Percentiles rank a stretch among this genome's conserved stretches.
Evolutionary conservation across 2,888 invertebrate species (phyloP).

Genomic region (Rhodophaea formosa): DNA sequence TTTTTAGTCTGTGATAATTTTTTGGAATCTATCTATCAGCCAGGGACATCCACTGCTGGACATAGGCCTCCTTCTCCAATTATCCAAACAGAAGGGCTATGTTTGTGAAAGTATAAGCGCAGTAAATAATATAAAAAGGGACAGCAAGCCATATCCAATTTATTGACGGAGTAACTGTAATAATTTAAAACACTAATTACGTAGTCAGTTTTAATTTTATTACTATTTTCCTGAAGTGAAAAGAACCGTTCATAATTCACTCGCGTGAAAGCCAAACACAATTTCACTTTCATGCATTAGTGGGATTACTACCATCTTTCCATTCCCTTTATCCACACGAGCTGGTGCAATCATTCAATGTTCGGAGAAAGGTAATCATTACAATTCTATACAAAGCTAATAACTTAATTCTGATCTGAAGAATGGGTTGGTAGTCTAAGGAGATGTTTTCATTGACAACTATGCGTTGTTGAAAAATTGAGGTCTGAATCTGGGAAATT

Average conservation of each 20-base stretch:
- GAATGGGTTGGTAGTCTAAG: constrained; percentile 31
- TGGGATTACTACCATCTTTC: constrained; percentile 3
- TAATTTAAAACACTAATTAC: too few species aligned
- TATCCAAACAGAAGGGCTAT: too few species aligned
- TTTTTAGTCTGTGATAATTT: too few species aligned
- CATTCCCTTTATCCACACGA: constrained; percentile 5
- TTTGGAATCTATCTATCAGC: too few species aligned
- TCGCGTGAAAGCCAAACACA: not conserved
- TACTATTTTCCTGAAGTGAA: not conserved
- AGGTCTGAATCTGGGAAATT: too few species aligned
- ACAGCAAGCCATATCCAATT: too few species aligned
- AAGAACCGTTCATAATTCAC: not conserved
- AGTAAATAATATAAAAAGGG: too few species aligned
- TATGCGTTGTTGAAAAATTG: too few species aligned
- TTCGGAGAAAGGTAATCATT: constrained; percentile 13
- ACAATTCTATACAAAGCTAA: constrained; percentile 28
- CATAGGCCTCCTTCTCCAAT: too few species aligned
- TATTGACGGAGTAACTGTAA: too few species aligned
- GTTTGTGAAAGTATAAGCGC: too few species aligned
- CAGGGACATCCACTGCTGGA: too few species aligned
- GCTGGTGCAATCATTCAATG: not conserved
- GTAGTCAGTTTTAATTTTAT: not conserved
- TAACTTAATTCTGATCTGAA: constrained; percentile 27
- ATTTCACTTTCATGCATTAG: constrained; percentile 7
- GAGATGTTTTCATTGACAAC: constrained; percentile 9